phyloP scores from a whole-genome alignment of 2,888 invertebrate species.

The Sarcophaga rosellei region DNA sequence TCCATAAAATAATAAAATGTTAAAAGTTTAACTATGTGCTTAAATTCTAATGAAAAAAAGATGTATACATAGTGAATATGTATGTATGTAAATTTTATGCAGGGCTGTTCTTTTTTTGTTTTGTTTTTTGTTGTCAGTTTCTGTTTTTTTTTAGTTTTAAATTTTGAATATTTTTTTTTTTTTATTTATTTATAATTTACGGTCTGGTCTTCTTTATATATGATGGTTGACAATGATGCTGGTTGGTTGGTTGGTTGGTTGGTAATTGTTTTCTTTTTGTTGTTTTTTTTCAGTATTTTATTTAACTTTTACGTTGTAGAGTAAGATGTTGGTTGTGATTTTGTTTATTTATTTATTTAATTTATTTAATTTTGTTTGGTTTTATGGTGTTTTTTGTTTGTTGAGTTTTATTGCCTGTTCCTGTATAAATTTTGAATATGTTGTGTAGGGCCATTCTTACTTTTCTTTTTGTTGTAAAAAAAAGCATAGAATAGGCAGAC shows the following conservation, averaged over 20 bases:
- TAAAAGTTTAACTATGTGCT: constrained; percentile 81
- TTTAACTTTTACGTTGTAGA: constrained; percentile 71
- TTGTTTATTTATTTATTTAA: constrained; percentile 62
- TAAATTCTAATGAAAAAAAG: constrained; percentile 78
- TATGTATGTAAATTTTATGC: constrained; percentile 73
- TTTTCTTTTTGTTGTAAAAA: constrained; percentile 22
- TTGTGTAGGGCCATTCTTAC: constrained; percentile 44
- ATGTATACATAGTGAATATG: constrained; percentile 80
- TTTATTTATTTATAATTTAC: constrained; percentile 50
- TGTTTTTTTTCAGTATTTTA: constrained; percentile 67
- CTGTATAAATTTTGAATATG: constrained; percentile 56
- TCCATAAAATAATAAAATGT: constrained; percentile 80
- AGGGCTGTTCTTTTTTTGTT: constrained; percentile 57
- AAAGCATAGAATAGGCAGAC: constrained; percentile 40
- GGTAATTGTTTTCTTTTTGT: constrained; percentile 71
- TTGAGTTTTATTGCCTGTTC: constrained; percentile 36
- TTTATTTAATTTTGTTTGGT: constrained; percentile 18
- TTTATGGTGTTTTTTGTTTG: constrained; percentile 26
- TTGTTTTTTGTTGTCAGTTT: constrained; percentile 8
- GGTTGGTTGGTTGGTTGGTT: constrained; percentile 10
- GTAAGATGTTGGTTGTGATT: constrained; percentile 67
- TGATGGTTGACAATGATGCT: constrained; percentile 46
- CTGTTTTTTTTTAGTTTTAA: constrained; percentile 70
- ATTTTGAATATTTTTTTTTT: constrained; percentile 46
- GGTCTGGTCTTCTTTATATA: constrained; percentile 64